These are phyloP conservation scores for Pangasius larnaudii DNA, from an alignment of 2,797 vertebrate genomes.

Conservation along the genomic window DNA sequence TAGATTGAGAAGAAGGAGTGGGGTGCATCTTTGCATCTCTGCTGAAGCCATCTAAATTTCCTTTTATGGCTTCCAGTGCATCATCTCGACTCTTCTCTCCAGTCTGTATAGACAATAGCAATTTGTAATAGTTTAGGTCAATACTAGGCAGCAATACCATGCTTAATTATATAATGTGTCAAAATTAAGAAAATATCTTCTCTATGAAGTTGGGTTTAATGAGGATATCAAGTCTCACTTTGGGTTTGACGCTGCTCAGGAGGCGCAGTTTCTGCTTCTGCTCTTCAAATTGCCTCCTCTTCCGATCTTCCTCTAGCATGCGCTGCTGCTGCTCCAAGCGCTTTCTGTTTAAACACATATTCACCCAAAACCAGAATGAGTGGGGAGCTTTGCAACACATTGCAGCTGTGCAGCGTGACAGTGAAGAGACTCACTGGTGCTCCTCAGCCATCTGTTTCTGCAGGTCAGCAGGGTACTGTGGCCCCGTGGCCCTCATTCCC, in stretches of 20 bases:
- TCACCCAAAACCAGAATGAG: conserved; percentile 13
- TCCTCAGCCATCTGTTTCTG: conserved; percentile 98
- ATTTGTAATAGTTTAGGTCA: background rate
- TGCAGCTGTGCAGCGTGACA: background rate
- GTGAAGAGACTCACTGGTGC: conserved; percentile 86
- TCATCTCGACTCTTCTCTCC: conserved; percentile 96
- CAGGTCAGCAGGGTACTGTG: conserved; percentile 89
- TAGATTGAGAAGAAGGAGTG: conserved; percentile 87
- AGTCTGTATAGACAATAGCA: conserved; percentile 69
- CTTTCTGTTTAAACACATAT: conserved; percentile 76
- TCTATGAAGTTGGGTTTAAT: background rate
- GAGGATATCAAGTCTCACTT: conserved; percentile 74
- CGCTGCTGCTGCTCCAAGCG: conserved; percentile 96
- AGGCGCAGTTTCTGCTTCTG: conserved; percentile 97
- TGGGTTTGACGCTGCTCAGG: conserved; percentile 95
- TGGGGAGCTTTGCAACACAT: background rate
- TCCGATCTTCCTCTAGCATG: conserved; percentile 95
- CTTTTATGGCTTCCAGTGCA: conserved; percentile 97
- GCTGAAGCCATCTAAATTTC: conserved; percentile 98
- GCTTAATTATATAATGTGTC: background rate
- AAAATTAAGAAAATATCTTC: background rate
- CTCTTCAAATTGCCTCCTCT: conserved; percentile 96
- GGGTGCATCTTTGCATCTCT: conserved; percentile 98
- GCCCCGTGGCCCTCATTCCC: conserved; percentile 86
- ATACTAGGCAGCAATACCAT: no score